Percentiles rank a stretch among this genome's conserved stretches.
These are phyloP conservation scores for Mobula birostris DNA, from an alignment of 2,113 vertebrate genomes.

Conservation along the genomic window DNA sequence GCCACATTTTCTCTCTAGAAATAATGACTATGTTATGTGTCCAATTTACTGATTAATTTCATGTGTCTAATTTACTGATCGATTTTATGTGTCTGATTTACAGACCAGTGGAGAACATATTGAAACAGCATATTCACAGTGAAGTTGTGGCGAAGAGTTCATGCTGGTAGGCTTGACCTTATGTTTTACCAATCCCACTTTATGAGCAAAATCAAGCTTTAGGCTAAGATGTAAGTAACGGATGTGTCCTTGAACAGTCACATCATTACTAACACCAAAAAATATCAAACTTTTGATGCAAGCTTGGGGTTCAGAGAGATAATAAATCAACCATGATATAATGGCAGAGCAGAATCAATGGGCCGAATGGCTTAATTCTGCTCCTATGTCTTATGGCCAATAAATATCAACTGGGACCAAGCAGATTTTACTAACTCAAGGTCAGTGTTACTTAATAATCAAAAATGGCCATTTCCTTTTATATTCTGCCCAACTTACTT, in stretches of 20 bases:
- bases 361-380: no score
- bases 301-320: not conserved
- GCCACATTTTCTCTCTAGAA: not conserved
- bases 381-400: no score
- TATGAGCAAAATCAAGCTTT: not conserved
- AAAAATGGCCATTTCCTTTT: not conserved
- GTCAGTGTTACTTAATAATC: not conserved
- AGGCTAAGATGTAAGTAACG: not conserved
- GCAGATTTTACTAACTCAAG: not conserved
- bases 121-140: not conserved
- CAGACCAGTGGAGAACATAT: not conserved
- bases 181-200: not conserved
- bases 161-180: not conserved
- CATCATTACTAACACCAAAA: not conserved
- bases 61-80: not conserved
- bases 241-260: not conserved
- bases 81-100: not conserved
- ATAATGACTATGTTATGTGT: not conserved
- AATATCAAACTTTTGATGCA: not conserved
- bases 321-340: no score
- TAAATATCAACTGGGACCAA: not conserved
- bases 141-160: not conserved
- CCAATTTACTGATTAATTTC: not conserved
- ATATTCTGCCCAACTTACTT: not conserved
- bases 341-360: no score